phyloP scores from a whole-genome alignment of 2,888 invertebrate genomes.

The Cheilosia grossa region DNA sequence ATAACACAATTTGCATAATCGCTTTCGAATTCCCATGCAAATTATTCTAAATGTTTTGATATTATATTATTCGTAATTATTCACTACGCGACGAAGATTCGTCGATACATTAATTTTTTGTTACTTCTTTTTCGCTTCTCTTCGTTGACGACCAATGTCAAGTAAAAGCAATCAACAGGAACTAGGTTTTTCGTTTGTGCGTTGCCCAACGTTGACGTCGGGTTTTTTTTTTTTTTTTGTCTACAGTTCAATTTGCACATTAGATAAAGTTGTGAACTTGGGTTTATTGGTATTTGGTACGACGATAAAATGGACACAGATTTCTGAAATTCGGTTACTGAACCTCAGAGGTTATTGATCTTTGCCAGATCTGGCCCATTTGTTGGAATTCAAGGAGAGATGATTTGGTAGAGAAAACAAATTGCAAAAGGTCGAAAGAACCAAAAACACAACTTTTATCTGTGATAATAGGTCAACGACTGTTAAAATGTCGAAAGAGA shows the following conservation, averaged over 20 bases:
- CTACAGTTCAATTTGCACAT: conserved; percentile 21
- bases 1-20: conserved; percentile 51
- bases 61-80: conserved; percentile 22
- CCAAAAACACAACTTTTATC: background rate
- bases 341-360: conserved; percentile 48
- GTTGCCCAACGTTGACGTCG: conserved; percentile 1
- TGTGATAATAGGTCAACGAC: no score
- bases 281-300: conserved; percentile 8
- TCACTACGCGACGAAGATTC: background rate
- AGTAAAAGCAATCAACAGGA: conserved; percentile 34
- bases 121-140: background rate
- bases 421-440: background rate
- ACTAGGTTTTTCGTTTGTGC: conserved; percentile 31
- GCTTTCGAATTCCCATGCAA: conserved; percentile 6
- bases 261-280: conserved; percentile 4
- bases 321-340: conserved; percentile 16
- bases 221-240: no score
- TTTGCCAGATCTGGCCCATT: background rate
- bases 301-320: background rate
- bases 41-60: background rate
- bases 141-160: conserved; percentile 56
- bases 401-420: background rate
- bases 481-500: no score
- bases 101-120: conserved; percentile 13
- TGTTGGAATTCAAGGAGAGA: background rate